Conservation (phyloP, 1,140 invertebrate genomes). For the Antheraea mylitta region DNA sequence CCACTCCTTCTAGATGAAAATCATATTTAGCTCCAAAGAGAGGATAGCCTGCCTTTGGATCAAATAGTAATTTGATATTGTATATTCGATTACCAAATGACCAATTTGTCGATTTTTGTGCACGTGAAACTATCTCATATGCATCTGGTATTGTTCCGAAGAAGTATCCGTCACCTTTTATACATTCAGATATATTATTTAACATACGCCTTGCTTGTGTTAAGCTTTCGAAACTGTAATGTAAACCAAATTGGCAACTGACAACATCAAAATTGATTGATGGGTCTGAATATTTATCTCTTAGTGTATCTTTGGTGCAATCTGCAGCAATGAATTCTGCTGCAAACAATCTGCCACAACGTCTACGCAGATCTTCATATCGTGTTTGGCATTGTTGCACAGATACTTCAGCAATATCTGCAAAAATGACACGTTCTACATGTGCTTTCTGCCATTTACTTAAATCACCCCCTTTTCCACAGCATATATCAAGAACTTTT, state of each 20-base stretch:
- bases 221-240: conserved; percentile 97
- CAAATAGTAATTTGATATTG: conserved; percentile 88
- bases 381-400: conserved; percentile 91
- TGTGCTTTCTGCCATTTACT: conserved; percentile 95
- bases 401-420: conserved; percentile 96
- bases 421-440: conserved; percentile 93
- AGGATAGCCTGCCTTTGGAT: conserved; percentile 85
- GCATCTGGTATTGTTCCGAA: conserved; percentile 98
- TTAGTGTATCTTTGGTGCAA: conserved; percentile 90
- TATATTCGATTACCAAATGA: conserved; percentile 94
- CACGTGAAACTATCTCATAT: conserved; percentile 89
- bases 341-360: conserved; percentile 80
- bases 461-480: conserved; percentile 98
- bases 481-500: conserved; percentile 87
- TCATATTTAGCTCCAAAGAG: conserved; percentile 98
- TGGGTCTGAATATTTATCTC: conserved; percentile 85
- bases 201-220: conserved; percentile 96
- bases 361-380: conserved; percentile 81
- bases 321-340: conserved; percentile 96
- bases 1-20: conserved; percentile 96
- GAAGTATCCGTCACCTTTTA: conserved; percentile 95
- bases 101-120: conserved; percentile 80
- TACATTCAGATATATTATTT: conserved; percentile 93
- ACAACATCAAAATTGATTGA: conserved; percentile 92
- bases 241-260: conserved; percentile 98